Evolutionary conservation across 2,888 invertebrate genomes (phyloP), one percentile per base, ranked within the genome.

Genomic region (Pediacus dermestoides): DNA sequence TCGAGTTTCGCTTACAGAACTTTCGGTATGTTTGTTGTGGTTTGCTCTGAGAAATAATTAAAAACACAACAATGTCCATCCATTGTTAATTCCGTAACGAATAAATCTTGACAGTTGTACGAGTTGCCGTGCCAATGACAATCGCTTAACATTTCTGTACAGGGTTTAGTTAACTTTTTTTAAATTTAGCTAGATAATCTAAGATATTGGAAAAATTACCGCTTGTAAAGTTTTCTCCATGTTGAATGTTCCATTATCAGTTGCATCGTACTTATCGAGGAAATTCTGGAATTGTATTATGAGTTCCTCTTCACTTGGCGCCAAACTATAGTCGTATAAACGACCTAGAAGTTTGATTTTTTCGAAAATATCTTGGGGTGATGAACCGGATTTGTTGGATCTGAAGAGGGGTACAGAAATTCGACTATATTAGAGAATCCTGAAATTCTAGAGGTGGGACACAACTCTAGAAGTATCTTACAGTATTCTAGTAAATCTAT

Each of bases 21-120:
- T 18, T 38, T 36, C 1, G 44, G 42, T 6, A 38, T 16, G 51
- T 63, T 60, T 44, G 73, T 72, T 8, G 57, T 57, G 40, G 74
- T 74, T 1, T 67, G 67, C 15, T 54, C 52, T 15, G 76, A 65
- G 10, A 74, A 58, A 49, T 77, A 77, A 60, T 79, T 78, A 54
- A 79, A 79, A 1, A 74, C 73, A 52, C 78, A 79, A 52, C 78
- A 78, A 51, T 70, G 75, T 1, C 78, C 78, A 34, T 76, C 75
- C 61, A 71, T 71, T 1, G 78, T 78, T n/a, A 74, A 67, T n/a
- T 77, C 70, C 37, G 74, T 68, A 34, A 71, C 70, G 44, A 79
- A 78, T 3, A 78, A 54, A 1, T 75, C 67, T 0, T 64, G 53
- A 42, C 78, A 78, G 7, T 70, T 57, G 26, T 55, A 67, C 0